phyloP scores from a whole-genome alignment of 1,140 invertebrate species.

The Camponotus pennsylvanicus region DNA sequence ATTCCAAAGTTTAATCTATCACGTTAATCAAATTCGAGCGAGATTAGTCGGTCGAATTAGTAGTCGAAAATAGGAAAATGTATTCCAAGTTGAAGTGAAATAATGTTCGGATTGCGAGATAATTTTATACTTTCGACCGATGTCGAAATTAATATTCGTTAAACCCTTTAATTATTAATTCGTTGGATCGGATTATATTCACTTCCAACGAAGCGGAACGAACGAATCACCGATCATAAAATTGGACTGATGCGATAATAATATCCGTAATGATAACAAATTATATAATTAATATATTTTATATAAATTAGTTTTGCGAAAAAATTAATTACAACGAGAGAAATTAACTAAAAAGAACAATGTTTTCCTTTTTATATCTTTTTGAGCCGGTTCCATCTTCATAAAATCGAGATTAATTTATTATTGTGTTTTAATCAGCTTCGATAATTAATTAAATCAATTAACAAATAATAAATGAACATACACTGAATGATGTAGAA shows the following conservation, averaged over 20 bases:
- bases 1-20: background rate
- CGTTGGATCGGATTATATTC: background rate
- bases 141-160: conserved; percentile 27
- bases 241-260: conserved; percentile 6
- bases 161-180: conserved; percentile 20
- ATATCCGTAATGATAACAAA: background rate
- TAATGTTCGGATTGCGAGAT: background rate
- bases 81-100: background rate
- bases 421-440: background rate
- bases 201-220: background rate
- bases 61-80: background rate
- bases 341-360: background rate
- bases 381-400: background rate
- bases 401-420: background rate
- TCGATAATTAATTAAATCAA: background rate
- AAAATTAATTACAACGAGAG: background rate
- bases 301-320: background rate
- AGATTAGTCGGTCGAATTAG: conserved; percentile 7
- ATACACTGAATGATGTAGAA: background rate
- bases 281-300: background rate
- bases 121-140: conserved; percentile 13
- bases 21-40: conserved; percentile 20
- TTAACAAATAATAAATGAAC: background rate
- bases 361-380: background rate
- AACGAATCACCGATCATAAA: background rate